phyloP scores from a whole-genome alignment of 2,797 vertebrate genomes.

The Morelia viridis region DNA sequence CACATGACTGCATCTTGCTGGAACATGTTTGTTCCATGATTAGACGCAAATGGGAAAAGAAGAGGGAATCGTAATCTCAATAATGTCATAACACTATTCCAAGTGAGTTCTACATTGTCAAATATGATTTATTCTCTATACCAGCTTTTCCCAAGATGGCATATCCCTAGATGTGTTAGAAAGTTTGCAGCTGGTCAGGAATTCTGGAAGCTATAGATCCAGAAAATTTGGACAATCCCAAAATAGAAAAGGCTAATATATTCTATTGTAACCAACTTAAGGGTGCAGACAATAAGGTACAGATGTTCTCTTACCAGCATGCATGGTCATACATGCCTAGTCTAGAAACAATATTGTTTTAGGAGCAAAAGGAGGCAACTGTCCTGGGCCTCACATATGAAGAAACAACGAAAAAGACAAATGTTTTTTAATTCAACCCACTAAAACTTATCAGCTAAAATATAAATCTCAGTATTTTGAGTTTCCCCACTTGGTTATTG shows the following conservation, averaged over 20 bases:
- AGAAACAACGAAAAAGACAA: background rate
- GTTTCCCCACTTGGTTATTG: background rate
- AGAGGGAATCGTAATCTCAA: background rate
- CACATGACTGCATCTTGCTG: background rate
- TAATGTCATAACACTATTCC: background rate
- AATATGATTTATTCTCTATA: background rate
- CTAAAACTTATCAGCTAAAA: background rate
- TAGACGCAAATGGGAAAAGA: background rate
- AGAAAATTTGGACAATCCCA: background rate
- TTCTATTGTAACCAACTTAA: background rate
- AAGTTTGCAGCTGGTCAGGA: background rate
- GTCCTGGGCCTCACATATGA: background rate
- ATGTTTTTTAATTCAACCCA: background rate
- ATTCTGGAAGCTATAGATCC: background rate
- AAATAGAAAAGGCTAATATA: background rate
- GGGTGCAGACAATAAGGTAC: background rate
- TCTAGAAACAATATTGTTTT: background rate
- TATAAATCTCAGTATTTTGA: background rate
- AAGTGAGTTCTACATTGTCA: background rate
- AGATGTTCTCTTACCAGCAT: background rate
- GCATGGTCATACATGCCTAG: background rate
- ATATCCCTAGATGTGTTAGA: background rate
- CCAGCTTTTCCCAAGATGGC: background rate
- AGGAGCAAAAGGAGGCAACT: background rate
- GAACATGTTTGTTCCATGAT: background rate